These are phyloP conservation scores for Peromyscus maniculatus DNA, from an alignment of 2,113 vertebrate species.

Conservation along the genomic window DNA sequence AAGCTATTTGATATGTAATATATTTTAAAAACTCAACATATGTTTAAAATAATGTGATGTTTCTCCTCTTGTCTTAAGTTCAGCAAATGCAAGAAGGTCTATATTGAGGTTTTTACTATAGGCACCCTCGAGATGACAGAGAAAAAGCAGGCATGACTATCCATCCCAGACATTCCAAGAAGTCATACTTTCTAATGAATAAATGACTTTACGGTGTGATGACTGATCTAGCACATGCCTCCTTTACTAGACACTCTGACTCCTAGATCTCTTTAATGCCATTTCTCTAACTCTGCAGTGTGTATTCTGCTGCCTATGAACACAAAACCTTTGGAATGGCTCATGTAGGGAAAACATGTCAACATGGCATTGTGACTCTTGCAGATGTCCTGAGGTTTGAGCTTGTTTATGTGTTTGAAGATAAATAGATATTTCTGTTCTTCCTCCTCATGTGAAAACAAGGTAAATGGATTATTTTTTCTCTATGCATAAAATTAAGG, in stretches of 20 bases:
- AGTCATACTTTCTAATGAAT: not conserved
- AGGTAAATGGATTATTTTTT: not conserved
- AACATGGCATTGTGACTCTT: not conserved
- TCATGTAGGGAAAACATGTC: not conserved
- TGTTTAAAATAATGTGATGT: slow-evolving; percentile 14
- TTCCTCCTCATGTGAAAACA: not conserved
- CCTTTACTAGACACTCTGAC: not conserved
- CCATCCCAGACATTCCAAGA: not conserved
- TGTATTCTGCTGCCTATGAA: not conserved
- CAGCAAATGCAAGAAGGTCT: not conserved
- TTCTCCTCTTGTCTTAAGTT: not conserved
- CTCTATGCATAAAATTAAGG: slow-evolving; percentile 2
- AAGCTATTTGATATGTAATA: not conserved
- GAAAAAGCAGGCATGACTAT: not conserved
- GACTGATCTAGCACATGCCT: not conserved
- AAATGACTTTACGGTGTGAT: not conserved
- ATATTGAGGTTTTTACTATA: not conserved
- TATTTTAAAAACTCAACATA: not conserved
- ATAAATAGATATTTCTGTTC: not conserved
- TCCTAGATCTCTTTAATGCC: not conserved
- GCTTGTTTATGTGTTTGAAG: not conserved
- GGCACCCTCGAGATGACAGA: not conserved
- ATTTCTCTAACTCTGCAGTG: not conserved
- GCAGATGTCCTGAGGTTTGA: not conserved
- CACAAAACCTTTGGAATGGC: not conserved